Percentiles rank a stretch among this genome's conserved stretches.
Evolutionary conservation across 2,888 invertebrate species (phyloP).

Genomic region (Bugula neritina): DNA sequence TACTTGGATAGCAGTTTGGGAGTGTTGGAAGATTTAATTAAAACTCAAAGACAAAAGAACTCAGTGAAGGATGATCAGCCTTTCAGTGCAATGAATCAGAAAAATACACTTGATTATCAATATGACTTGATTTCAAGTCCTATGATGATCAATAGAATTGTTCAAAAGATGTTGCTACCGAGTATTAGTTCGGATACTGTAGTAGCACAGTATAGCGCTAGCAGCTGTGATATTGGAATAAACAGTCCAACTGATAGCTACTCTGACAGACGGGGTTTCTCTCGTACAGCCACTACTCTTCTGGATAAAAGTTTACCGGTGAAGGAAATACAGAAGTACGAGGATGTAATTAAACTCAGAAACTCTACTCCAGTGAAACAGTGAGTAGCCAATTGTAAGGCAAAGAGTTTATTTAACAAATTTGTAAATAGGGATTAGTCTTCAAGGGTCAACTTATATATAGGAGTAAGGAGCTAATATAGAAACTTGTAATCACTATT

Average conservation of each 20-base stretch:
- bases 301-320: neutral
- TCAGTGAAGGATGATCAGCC: neutral
- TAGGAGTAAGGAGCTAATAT: too few species aligned
- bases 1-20: too few species aligned
- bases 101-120: neutral
- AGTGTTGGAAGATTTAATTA: neutral
- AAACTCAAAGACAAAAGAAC: neutral
- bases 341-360: neutral
- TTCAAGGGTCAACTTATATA: too few species aligned
- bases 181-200: neutral
- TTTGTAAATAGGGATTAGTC: too few species aligned
- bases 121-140: slow-evolving; percentile 15
- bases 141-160: slow-evolving; percentile 18
- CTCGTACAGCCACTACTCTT: neutral
- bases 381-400: neutral
- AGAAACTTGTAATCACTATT: too few species aligned
- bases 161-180: neutral
- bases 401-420: too few species aligned
- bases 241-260: neutral
- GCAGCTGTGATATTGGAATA: neutral
- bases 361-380: neutral
- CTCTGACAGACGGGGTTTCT: neutral
- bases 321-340: neutral
- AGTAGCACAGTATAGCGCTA: neutral
- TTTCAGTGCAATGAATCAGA: neutral